phyloP scores from a whole-genome alignment of 2,797 vertebrate genomes.

The Acanthurus leucopareius region DNA sequence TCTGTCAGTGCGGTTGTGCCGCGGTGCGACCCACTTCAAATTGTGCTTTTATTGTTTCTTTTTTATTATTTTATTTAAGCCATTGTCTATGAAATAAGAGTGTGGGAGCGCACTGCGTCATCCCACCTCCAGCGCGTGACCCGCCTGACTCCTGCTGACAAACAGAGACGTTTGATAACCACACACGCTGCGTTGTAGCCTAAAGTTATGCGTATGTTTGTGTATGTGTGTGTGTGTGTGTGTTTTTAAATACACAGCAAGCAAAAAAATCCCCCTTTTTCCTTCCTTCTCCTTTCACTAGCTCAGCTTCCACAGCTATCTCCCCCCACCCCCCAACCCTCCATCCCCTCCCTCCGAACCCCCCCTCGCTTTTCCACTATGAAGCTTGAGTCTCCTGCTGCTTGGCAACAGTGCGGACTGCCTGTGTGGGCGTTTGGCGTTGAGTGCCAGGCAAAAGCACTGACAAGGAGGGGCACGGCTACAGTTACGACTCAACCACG shows the following conservation, averaged over 20 bases:
- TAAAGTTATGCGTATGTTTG: conserved; percentile 59
- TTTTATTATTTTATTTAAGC: neutral
- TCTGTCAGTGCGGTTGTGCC: neutral
- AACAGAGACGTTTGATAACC: conserved; percentile 67
- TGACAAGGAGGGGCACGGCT: conserved; percentile 75
- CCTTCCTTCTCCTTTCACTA: neutral
- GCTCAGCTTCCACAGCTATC: conserved; percentile 13
- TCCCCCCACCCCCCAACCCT: neutral
- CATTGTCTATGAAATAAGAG: conserved; percentile 62
- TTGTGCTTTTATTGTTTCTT: conserved; percentile 10
- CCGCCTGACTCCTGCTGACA: conserved; percentile 68
- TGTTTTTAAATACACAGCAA: conserved; percentile 37
- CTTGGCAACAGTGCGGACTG: conserved; percentile 84
- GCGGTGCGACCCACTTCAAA: conserved; percentile 24
- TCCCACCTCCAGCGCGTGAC: conserved; percentile 73
- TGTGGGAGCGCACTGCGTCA: conserved; percentile 77
- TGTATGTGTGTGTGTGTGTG: conserved; percentile 11
- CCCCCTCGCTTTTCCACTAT: conserved; percentile 48
- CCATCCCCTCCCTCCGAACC: conserved; percentile 7
- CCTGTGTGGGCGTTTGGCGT: conserved; percentile 79
- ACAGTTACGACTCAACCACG: conserved; percentile 72
- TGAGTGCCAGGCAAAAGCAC: conserved; percentile 78
- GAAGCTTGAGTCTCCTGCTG: conserved; percentile 81
- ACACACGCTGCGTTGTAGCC: conserved; percentile 54
- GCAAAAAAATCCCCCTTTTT: neutral